Evolutionary conservation across 1,140 invertebrate genomes (phyloP), one percentile per base, ranked within the genome.

Genomic region (Plodia interpunctella): DNA sequence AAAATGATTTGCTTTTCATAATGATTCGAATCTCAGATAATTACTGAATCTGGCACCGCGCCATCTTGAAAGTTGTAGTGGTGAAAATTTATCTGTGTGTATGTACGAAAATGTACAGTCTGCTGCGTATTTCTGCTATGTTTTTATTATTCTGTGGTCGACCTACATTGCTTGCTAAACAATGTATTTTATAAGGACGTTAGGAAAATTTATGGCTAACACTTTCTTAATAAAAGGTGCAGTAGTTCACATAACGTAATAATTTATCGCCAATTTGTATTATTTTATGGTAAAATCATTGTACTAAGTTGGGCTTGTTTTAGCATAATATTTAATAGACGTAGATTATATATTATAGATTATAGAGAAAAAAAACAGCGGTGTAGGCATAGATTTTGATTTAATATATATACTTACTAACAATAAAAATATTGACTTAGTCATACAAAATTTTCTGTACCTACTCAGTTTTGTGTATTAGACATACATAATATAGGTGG

Each of bases 1-100:
- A 38, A 32, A 61, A 67, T 63, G 57, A 61, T 62, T 61, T 62
- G 56, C 60, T 61, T 62, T 68, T 56, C 38, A 60, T 61, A 55
- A 59, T 59, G 60, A 65, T 60, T 62, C 28, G 53, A 59, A 62
- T 71, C 66, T 51, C 53, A 67, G 51, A 62, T 67, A 67, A 65
- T 59, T 62, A 62, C 60, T 56, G 50, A 49, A 54, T 15, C 59
- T 72, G 69, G 69, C 69, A 21, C 4, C 5, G 5, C 13, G 69
- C 69, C 69, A 72, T 54, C 19, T 52, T 61, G 69, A 68, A 66
- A 65, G 60, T 63, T 62, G 69, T 66, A 60, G 57, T 63, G 63
- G 65, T 71, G 69, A 71, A 71, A 71, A 68, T 66, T 65, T 71
- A 63, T 71, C 20, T 68, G 65, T 62, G 62, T 63, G 65, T 28